phyloP scores from a whole-genome alignment of 2,888 invertebrate genomes.

The Drosophila demipolita region DNA sequence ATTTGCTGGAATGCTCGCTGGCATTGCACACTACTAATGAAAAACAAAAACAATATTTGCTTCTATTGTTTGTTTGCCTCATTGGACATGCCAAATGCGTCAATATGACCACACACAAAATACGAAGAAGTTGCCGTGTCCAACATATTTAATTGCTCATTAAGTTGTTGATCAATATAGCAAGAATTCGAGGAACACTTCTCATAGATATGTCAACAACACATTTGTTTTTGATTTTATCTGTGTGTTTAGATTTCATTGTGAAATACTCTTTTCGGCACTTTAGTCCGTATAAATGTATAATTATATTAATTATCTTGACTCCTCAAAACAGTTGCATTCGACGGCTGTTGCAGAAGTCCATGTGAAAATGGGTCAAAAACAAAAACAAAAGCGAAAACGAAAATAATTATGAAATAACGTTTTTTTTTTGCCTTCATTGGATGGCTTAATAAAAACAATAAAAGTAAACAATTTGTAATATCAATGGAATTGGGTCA shows the following conservation, averaged over 20 bases:
- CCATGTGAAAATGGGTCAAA: constrained; percentile 1
- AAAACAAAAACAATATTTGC: constrained; percentile 25
- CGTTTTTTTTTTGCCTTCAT: constrained; percentile 18
- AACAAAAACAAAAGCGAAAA: constrained; percentile 17
- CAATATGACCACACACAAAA: constrained; percentile 38
- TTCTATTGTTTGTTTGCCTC: constrained; percentile 15
- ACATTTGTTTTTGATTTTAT: not conserved
- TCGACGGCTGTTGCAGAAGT: constrained; percentile 17
- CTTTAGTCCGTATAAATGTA: not conserved
- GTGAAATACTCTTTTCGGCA: not conserved
- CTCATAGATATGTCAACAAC: constrained; percentile 39
- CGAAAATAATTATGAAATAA: constrained; percentile 25
- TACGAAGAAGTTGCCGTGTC: constrained; percentile 48
- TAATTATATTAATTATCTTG: constrained; percentile 18
- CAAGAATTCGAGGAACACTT: constrained; percentile 35
- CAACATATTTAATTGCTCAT: constrained; percentile 61
- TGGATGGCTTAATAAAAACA: constrained; percentile 55
- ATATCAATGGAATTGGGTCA: constrained; percentile 77
- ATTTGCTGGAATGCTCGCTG: constrained; percentile 29
- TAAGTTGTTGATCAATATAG: constrained; percentile 39
- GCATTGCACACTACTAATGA: constrained; percentile 51
- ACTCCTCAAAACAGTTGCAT: constrained; percentile 22
- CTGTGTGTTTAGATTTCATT: not conserved
- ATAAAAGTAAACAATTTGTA: constrained; percentile 75
- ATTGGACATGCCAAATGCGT: constrained; percentile 49